Percentiles rank a stretch among this genome's conserved stretches.
These are phyloP conservation scores for Procambarus clarkii DNA, from an alignment of 1,140 invertebrate species.

Conservation along the genomic window DNA sequence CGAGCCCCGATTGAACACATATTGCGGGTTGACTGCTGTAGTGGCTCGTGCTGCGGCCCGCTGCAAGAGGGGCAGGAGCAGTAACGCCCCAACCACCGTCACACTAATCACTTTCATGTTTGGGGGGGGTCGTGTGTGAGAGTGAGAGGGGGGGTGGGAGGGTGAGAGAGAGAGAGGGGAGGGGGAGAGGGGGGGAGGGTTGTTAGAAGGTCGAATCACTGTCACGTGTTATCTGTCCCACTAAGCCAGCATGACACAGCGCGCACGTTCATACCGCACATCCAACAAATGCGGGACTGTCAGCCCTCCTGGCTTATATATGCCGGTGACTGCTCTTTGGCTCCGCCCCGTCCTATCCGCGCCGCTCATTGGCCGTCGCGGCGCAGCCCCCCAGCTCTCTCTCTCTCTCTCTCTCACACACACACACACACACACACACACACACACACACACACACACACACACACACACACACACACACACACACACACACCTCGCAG, in stretches of 20 bases:
- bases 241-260: constrained; percentile 52
- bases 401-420: not conserved
- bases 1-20: not conserved
- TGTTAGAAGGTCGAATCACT: constrained; percentile 14
- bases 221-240: constrained; percentile 66
- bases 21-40: constrained; percentile 18
- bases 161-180: no score
- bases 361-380: constrained; percentile 24
- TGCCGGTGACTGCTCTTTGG: not conserved
- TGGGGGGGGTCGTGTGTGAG: not conserved
- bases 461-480: no score
- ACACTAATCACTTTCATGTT: constrained; percentile 64
- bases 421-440: no score
- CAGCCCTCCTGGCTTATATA: constrained; percentile 37
- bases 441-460: no score
- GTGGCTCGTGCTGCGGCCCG: constrained; percentile 41
- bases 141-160: not conserved
- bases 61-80: constrained; percentile 34
- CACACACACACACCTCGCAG: not conserved
- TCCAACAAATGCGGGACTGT: constrained; percentile 48
- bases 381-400: not conserved
- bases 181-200: no score
- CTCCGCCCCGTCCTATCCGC: not conserved
- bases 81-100: constrained; percentile 50
- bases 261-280: constrained; percentile 62